Evolutionary conservation across 1,140 invertebrate genomes (phyloP).

Genomic region (Phthorimaea operculella): DNA sequence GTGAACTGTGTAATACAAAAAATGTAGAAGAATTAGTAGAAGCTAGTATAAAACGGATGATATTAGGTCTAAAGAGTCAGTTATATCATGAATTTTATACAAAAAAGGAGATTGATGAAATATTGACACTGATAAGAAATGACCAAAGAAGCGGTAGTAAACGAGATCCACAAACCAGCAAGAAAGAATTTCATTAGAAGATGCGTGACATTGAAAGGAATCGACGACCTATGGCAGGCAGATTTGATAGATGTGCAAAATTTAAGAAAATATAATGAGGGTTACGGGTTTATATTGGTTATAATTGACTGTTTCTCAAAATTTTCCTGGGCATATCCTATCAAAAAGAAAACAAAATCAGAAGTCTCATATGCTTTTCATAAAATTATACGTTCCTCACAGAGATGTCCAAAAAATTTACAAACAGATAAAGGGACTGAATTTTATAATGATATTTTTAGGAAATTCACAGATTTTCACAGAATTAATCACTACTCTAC

Average conservation of each 20-base stretch:
- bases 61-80: too few relatives aligned
- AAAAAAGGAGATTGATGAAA: conserved; percentile 2
- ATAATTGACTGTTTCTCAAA: conserved; percentile 30
- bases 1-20: too few relatives aligned
- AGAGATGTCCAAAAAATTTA: conserved; percentile 43
- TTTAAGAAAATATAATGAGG: conserved; percentile 41
- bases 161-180: conserved; percentile 40
- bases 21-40: too few relatives aligned
- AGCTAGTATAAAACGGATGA: too few relatives aligned
- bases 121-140: conserved; percentile 7
- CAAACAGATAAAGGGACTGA: conserved; percentile 59
- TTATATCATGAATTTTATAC: neutral
- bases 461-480: conserved; percentile 33
- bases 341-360: conserved; percentile 59
- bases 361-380: conserved; percentile 14
- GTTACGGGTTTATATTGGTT: conserved; percentile 52
- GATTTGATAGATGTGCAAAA: conserved; percentile 46
- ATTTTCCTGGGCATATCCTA: conserved; percentile 49
- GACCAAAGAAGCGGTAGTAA: conserved; percentile 20
- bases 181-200: conserved; percentile 41
- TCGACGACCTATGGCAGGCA: conserved; percentile 49
- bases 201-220: conserved; percentile 31
- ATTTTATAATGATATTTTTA: conserved; percentile 47
- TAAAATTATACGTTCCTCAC: conserved; percentile 22
- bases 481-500: conserved; percentile 58